Evolutionary conservation across 2,797 vertebrate species (phyloP), one percentile per base, ranked within the genome.

Genomic region (Muscicapa comitata): DNA sequence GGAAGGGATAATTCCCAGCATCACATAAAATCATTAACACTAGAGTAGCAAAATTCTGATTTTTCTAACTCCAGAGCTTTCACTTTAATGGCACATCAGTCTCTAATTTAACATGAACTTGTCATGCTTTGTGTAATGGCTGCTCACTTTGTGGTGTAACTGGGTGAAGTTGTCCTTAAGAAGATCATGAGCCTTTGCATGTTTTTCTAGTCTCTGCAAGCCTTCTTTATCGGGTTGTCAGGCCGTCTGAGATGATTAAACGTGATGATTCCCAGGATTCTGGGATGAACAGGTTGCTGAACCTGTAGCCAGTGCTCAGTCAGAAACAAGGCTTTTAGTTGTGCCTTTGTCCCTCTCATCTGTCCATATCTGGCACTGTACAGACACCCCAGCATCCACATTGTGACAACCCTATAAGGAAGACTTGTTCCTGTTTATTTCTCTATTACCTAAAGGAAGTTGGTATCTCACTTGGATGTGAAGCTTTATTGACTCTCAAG

Each of bases 181-280:
- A 80, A 74, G 37, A 75, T 80, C 17, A 61, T 89, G 43, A 80
- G 48, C n/a, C 42, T 72, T 67, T 74, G 85, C 86, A 81, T 95
- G 95, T 90, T 94, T 83, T 85, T 74, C 85, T 82, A 5, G 58
- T 86, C 82, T 87, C 72, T 43, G 17, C 63, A 65, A 95, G 94
- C 81, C 74, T 95, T 95, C 96, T 51, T 95, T 97, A 84, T 95
- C 1, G 61, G 97, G 97, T 96, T 97, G 96, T 85, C 23, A 40
- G 48, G 37, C 40, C 10, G 63, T 54, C 25, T 1, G 9, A 57
- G 33, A 19, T 54, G 47, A 83, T 86, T 35, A 33, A 24, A 28
- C 0, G 0, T 3, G n/a, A 47, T 16, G 57, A 19, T 79, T 86
- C 55, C 53, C 75, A 21, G 38, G 2, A 2, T 33, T 13, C 68